Evolutionary conservation across 2,797 vertebrate species (phyloP), one percentile per base, ranked within the genome.

Genomic region (Toxotes lorentzi): DNA sequence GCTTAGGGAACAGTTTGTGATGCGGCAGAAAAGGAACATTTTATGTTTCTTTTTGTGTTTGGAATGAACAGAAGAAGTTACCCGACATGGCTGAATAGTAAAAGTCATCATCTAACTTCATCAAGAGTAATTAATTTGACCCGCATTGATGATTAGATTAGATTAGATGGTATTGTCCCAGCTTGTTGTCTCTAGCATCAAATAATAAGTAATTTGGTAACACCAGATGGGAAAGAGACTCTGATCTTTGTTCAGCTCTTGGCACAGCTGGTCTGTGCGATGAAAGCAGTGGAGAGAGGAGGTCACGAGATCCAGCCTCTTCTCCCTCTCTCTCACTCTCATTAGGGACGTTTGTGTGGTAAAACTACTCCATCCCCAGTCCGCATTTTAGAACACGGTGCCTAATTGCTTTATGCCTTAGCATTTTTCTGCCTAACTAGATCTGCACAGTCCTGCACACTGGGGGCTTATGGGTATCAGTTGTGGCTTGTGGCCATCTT

Each of bases 161-260:
- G 9, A 69, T 40, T 7, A 54, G n/a, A 48, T 1, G 17, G 54
- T 12, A 9, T 50, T 48, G 32, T 11, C 34, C 32, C 34, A 58
- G 38, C 16, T 38, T 43, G 13, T 59, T 27, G 14, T 50, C 45
- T 63, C 23, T 7, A 4, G 24, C 14, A n/a, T 59, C 24, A 59
- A 64, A 57, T 13, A 7, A 32, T 40, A 41, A 78, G 50, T 70
- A 56, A 73, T 79, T 82, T 79, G 24, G 65, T 77, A 41, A 72
- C 63, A 71, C 59, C 84, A 89, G 70, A 80, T 72, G 64, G 51
- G 71, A 70, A 53, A 67, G 2, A 48, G 30, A 34, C 51, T 69
- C 24, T 63, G 77, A 79, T 88, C 58, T 69, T 62, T 82, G 69
- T 68, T 80, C 70, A 67, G 8, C 56, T 76, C 16, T 60, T 83